These are phyloP conservation scores for Oryzias celebensis DNA, from an alignment of 2,113 vertebrate species.

Conservation along the genomic window DNA sequence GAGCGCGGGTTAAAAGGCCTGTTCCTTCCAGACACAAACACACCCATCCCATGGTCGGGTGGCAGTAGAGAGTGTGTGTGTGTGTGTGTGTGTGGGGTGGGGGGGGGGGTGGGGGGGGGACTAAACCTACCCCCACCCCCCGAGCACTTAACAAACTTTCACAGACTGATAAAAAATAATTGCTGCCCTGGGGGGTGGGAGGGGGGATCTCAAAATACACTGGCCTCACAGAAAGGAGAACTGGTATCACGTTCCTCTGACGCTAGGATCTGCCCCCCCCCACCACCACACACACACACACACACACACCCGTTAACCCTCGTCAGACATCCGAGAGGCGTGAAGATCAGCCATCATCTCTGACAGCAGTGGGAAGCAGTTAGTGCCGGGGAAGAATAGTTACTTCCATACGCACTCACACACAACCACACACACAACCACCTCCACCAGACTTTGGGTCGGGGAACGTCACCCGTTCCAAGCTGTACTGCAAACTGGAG, in stretches of 20 bases:
- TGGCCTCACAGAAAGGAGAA: constrained; percentile 66
- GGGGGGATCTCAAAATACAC: constrained; percentile 52
- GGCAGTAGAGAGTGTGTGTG: constrained; percentile 1
- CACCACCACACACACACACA: constrained; percentile 2
- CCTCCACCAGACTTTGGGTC: too few relatives aligned
- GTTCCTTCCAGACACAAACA: too few relatives aligned
- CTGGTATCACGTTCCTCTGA: constrained; percentile 51
- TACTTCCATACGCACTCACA: too few relatives aligned
- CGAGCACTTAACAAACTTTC: constrained; percentile 67
- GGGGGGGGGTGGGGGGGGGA: neutral
- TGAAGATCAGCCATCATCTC: neutral
- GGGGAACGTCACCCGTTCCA: too few relatives aligned
- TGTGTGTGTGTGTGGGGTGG: too few relatives aligned
- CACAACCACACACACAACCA: too few relatives aligned
- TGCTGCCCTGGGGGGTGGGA: constrained; percentile 45
- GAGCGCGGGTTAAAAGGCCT: too few relatives aligned
- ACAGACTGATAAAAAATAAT: constrained; percentile 74
- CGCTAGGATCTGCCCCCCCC: constrained; percentile 32
- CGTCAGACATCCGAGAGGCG: constrained; percentile 20
- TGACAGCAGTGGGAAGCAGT: too few relatives aligned
- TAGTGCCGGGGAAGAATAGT: too few relatives aligned
- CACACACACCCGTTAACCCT: too few relatives aligned
- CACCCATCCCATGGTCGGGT: too few relatives aligned
- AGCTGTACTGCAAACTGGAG: too few relatives aligned
- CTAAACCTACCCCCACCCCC: constrained; percentile 32